phyloP scores from a whole-genome alignment of 2,113 vertebrate species.

The Gnathonemus longibarbis region DNA sequence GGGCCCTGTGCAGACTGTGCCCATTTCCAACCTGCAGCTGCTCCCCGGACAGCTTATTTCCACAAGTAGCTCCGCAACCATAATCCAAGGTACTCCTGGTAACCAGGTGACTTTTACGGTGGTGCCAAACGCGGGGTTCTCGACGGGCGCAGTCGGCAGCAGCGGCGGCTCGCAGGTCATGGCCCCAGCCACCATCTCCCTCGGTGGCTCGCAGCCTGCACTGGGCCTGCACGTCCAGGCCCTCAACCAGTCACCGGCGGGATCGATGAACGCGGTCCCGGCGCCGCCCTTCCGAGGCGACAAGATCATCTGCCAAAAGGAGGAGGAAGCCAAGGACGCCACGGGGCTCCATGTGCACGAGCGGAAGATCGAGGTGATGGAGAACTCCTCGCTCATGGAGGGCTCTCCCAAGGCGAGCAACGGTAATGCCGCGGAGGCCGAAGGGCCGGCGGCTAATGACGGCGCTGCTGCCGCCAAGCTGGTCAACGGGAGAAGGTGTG shows the following conservation, averaged over 20 bases:
- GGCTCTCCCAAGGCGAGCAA: conserved; percentile 84
- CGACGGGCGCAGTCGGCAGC: conserved; percentile 83
- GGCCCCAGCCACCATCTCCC: conserved; percentile 66
- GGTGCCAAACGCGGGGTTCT: conserved; percentile 95
- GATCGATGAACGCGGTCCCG: conserved; percentile 65
- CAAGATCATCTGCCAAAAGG: conserved; percentile 99
- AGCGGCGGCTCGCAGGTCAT: conserved; percentile 72
- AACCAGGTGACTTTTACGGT: conserved; percentile 97
- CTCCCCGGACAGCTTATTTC: conserved; percentile 89
- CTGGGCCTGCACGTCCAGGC: conserved; percentile 76
- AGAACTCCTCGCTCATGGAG: conserved; percentile 86
- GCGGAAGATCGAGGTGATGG: conserved; percentile 98
- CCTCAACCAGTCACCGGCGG: conserved; percentile 67
- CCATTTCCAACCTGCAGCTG: conserved; percentile 81
- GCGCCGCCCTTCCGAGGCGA: conserved; percentile 89
- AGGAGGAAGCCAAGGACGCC: conserved; percentile 98
- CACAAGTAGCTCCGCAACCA: conserved; percentile 76
- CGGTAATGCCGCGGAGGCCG: conserved; percentile 75
- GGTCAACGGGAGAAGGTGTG: conserved; percentile 93
- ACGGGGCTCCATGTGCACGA: conserved; percentile 96
- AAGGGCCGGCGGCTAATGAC: conserved; percentile 38
- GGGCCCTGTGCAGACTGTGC: conserved; percentile 81
- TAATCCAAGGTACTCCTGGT: conserved; percentile 85
- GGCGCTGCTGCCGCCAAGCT: conserved; percentile 68
- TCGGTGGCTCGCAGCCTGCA: conserved; percentile 68